Evolutionary conservation across 2,888 invertebrate species (phyloP).

Genomic region (Melolontha melolontha): DNA sequence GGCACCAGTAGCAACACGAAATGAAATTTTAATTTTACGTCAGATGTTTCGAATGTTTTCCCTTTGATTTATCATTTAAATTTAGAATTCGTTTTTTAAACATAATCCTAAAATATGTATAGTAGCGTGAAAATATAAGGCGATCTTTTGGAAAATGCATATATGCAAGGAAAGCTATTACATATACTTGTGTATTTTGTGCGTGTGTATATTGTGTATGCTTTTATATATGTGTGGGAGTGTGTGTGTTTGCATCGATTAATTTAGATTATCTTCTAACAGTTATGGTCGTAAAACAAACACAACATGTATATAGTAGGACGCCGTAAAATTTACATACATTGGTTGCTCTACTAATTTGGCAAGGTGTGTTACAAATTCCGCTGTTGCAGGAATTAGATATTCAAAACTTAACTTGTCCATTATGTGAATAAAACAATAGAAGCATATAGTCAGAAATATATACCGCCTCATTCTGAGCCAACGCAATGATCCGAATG

Average conservation of each 20-base stretch:
- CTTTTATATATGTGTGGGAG: background rate
- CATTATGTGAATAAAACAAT: no score
- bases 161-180: background rate
- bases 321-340: no score
- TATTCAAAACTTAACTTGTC: no score
- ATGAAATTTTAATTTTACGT: constrained; percentile 15
- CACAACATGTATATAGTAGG: background rate
- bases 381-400: no score
- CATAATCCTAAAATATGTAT: background rate
- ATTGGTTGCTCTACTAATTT: no score
- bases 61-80: constrained; percentile 29
- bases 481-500: no score
- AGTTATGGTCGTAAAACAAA: background rate
- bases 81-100: constrained; percentile 13
- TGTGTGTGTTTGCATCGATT: background rate
- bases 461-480: no score
- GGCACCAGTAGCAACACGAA: background rate
- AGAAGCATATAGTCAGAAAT: no score
- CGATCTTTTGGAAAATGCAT: background rate
- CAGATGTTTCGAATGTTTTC: constrained; percentile 10
- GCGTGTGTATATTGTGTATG: background rate
- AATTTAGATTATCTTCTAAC: background rate
- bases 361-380: no score
- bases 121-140: background rate
- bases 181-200: background rate